Evolutionary conservation across 2,888 invertebrate genomes (phyloP).

Genomic region (Stenodema calcarata): DNA sequence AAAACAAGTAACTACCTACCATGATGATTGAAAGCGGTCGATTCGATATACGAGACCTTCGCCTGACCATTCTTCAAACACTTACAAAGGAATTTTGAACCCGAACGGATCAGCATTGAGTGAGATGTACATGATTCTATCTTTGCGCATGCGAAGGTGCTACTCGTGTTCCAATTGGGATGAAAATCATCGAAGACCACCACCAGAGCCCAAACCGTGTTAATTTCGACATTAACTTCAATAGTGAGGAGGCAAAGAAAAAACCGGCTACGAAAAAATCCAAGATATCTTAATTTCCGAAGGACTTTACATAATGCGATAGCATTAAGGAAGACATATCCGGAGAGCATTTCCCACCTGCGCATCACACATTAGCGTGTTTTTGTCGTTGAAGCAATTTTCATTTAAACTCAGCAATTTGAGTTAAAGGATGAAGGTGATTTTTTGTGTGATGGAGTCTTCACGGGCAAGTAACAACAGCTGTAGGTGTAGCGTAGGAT

Average conservation of each 20-base stretch:
- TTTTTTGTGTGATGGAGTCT: background rate
- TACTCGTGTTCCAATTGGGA: too few species aligned
- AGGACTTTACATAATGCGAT: background rate
- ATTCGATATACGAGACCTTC: too few species aligned
- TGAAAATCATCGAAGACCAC: too few species aligned
- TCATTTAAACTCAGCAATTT: background rate
- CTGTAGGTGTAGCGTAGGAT: background rate
- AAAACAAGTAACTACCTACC: too few species aligned
- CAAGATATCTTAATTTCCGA: background rate
- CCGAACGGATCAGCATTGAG: too few species aligned
- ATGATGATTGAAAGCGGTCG: too few species aligned
- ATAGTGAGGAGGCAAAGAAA: background rate
- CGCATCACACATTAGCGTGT: background rate
- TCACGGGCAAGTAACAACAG: background rate
- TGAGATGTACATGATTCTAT: too few species aligned
- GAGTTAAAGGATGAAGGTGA: background rate
- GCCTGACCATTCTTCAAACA: too few species aligned
- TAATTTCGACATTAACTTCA: too few species aligned
- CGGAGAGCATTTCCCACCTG: background rate
- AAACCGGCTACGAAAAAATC: background rate
- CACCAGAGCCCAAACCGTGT: too few species aligned
- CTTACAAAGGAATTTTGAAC: too few species aligned
- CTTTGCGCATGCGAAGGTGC: too few species aligned
- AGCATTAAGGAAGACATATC: background rate
- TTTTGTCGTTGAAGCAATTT: background rate